Base-by-base conservation (phyloP, 2,113 vertebrate species). In the Oostethus manadensis region DNA sequence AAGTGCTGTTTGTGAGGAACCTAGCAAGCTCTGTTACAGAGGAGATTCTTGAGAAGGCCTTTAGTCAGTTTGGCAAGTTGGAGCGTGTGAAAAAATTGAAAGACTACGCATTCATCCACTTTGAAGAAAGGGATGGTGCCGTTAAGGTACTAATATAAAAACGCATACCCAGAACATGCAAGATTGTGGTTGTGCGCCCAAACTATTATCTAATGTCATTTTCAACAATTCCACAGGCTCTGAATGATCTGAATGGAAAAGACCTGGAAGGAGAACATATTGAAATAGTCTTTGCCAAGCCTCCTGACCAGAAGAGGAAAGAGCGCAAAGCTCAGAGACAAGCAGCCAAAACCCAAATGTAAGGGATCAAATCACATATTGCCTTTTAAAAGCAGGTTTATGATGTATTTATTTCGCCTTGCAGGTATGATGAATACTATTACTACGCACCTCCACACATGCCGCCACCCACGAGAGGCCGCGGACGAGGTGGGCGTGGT, bases 351-450 rank as follows among this genome's bases (percentile, higher is more conserved):
- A 97, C 95, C 86, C 96, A 96, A 89, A 96, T 98, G 96, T 98
- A 93, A 94, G 22, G 23, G 38, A 14, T 6, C 2, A 43, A 1
- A 6, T 10, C 22, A 45, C 2, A 20, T n/a, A 17, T 47, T 51
- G 15, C n/a, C 23, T 1, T 29, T 54, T 14, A 43, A 21, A 56
- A 50, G n/a, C 13, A 47, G 1, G 15, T 56, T 33, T 15, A 45
- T 22, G 49, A 16, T 51, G 73, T 16, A 71, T 64, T 5, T 55
- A 8, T 53, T 1, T 66, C 49, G 15, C 60, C 16, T 49, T 54
- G n/a, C 79, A 98, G 95, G 95, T 99, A 98, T 89, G 97, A 99
- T 79, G 97, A 99, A 87, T 98, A 99, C 91, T 99, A 99, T 91
- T 99, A 98, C 88, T 98, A 99, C 14, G 93, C 93, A 67, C 94